Percentiles rank a stretch among this genome's conserved stretches.
Conservation (phyloP, 2,888 invertebrate species). For the Diploptera punctata region DNA sequence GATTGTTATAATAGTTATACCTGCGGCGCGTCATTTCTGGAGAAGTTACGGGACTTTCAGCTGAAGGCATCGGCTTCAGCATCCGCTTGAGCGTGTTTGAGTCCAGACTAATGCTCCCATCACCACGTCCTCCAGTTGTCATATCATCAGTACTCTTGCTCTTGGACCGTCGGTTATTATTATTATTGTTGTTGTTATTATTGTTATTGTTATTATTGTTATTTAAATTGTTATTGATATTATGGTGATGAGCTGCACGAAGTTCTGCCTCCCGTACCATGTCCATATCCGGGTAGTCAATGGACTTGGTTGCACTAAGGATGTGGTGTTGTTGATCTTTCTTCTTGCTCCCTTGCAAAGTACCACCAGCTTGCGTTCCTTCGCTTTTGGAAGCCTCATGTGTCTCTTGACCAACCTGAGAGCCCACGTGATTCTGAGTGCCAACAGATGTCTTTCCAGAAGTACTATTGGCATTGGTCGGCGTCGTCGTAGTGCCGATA, state of each 20-base stretch:
- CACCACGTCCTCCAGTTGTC: conserved; percentile 49
- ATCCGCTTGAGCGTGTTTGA: conserved; percentile 90
- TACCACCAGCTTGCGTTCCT: conserved; percentile 83
- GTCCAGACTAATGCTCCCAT: conserved; percentile 62
- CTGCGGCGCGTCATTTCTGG: conserved; percentile 88
- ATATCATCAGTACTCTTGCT: conserved; percentile 93
- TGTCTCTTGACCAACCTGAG: conserved; percentile 68
- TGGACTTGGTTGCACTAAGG: conserved; percentile 55
- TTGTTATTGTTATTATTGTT: conserved; percentile 62
- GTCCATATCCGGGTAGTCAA: conserved; percentile 62
- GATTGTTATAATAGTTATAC: conserved; percentile 54
- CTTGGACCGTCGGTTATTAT: conserved; percentile 68
- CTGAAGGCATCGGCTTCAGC: conserved; percentile 92
- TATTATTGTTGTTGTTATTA: conserved; percentile 55
- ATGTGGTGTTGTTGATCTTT: conserved; percentile 41
- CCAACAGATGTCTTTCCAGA: conserved; percentile 69
- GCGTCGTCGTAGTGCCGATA: conserved; percentile 69
- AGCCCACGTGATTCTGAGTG: conserved; percentile 73
- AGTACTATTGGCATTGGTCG: conserved; percentile 66
- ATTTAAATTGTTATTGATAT: conserved; percentile 76
- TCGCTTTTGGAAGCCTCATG: conserved; percentile 74
- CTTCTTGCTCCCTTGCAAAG: conserved; percentile 55
- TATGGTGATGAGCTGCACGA: conserved; percentile 67
- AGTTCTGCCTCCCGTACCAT: conserved; percentile 72
- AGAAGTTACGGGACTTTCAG: conserved; percentile 88